A percentile compares a stretch with the other conserved stretches of the same genome.
Conservation (phyloP, 2,888 invertebrate genomes). For the Mycogona germanica region DNA sequence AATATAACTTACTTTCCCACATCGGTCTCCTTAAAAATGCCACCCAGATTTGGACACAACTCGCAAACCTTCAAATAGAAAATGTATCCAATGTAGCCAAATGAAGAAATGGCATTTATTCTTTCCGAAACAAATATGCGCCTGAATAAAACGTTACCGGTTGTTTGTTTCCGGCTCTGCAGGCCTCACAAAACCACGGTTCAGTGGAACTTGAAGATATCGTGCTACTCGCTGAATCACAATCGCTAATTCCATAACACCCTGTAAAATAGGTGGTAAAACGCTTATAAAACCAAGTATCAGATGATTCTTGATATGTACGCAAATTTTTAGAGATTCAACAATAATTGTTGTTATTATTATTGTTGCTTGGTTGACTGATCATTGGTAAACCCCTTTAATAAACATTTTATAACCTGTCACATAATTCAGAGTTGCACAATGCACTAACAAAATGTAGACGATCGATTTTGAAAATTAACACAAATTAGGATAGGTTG, state of each 20-base stretch:
- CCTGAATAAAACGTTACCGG: slow-evolving; percentile 49
- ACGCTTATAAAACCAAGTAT: not conserved
- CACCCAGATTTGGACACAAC: slow-evolving; percentile 75
- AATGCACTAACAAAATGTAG: too few relatives aligned
- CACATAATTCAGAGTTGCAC: not conserved
- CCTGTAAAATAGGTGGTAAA: too few relatives aligned
- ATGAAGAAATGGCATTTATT: not conserved
- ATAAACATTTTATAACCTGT: too few relatives aligned
- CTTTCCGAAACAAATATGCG: too few relatives aligned
- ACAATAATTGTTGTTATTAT: too few relatives aligned
- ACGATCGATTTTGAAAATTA: slow-evolving; percentile 8
- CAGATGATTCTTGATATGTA: too few relatives aligned
- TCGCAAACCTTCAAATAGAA: slow-evolving; percentile 52
- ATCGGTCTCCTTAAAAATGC: slow-evolving; percentile 91
- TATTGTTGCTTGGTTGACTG: too few relatives aligned
- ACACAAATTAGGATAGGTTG: slow-evolving; percentile 9
- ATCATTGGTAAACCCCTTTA: too few relatives aligned
- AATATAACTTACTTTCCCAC: slow-evolving; percentile 53
- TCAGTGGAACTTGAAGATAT: slow-evolving; percentile 92
- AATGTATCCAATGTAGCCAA: not conserved
- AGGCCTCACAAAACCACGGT: slow-evolving; percentile 99
- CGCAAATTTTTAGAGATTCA: not conserved
- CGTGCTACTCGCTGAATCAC: slow-evolving; percentile 79
- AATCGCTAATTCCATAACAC: slow-evolving; percentile 90
- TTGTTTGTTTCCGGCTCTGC: slow-evolving; percentile 75